Base-by-base conservation (phyloP, 2,113 vertebrate genomes). In the human (Homo sapiens) region DNA sequence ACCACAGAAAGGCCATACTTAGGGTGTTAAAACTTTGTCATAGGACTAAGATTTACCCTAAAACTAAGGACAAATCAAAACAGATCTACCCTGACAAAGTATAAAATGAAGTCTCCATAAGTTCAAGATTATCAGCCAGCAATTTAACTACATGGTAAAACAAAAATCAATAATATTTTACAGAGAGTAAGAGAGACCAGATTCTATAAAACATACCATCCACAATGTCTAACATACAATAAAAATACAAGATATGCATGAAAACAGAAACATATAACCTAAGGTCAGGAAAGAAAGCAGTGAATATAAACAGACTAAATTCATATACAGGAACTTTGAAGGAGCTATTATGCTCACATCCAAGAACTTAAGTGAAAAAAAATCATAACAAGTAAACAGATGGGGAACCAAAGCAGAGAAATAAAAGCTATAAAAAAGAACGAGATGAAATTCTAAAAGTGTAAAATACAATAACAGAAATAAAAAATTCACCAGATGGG, bases 21-120 rank as follows among this genome's bases (percentile, higher is more conserved):
- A 45, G 59, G 12, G 17, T 55, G 52, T 52, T 76, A 92, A 80
- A 89, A 45, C n/a, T 72, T 45, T 89, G n/a, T 66, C 55, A 89
- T 2, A 89, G 73, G 35, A 66, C 59, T 83, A 80, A 59, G 35
- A 64, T 90, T 73, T 95, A 25, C 20, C 27, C 20, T 97, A 89
- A 95, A 50, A 82, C 17, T 83, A 80, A 89, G 84, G 59, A 84
- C 59, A 85, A 96, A 93, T 95, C 32, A 89, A 90, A 95, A 78
- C 38, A 84, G 40, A 85, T 84, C 45, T 2, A 70, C 8, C 7
- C 18, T 64, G 5, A 85, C 9, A 48, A 96, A 90, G 17, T 75
- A 8, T 70, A 76, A 97, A 84, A 92, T 25, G 3, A 96, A 90
- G 43, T 18, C 8, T 93, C 45, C 7, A n/a, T 27, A 93, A 57